Conservation (phyloP, 2,113 vertebrate genomes). For the Rhinoderma darwinii region DNA sequence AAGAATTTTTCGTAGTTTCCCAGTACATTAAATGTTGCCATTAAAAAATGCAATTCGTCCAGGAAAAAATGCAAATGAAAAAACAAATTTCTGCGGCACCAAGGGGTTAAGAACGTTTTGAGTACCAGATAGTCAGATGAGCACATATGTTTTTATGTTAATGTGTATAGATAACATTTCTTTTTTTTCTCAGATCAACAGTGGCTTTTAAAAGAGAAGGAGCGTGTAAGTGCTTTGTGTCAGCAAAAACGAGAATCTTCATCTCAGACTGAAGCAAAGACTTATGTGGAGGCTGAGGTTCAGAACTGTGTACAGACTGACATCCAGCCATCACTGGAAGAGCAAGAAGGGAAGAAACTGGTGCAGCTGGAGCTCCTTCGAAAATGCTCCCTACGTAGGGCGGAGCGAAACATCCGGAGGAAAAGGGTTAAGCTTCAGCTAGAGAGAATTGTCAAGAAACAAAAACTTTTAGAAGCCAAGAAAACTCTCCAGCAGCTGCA, state of each 20-base stretch:
- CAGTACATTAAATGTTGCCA: too few species aligned
- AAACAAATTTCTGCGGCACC: too few species aligned
- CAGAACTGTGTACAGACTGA: slow-evolving; percentile 63
- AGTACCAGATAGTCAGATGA: too few species aligned
- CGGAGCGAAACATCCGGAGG: slow-evolving; percentile 73
- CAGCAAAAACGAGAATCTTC: slow-evolving; percentile 69
- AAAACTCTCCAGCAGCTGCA: slow-evolving; percentile 82
- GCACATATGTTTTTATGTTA: not conserved
- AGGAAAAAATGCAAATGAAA: too few species aligned
- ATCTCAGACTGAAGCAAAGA: slow-evolving; percentile 76
- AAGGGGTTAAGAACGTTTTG: too few species aligned
- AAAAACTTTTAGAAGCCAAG: slow-evolving; percentile 83
- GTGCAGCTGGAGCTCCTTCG: slow-evolving; percentile 81
- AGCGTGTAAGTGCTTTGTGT: slow-evolving; percentile 70
- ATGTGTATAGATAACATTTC: not conserved
- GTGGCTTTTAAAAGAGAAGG: slow-evolving; percentile 83
- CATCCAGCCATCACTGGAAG: slow-evolving; percentile 60
- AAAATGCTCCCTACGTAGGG: slow-evolving; percentile 75
- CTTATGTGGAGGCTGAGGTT: slow-evolving; percentile 63
- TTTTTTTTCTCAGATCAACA: slow-evolving; percentile 79
- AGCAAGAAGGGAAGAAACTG: slow-evolving; percentile 76
- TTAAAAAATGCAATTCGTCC: too few species aligned
- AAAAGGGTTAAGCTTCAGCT: slow-evolving; percentile 85
- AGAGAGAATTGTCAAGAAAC: slow-evolving; percentile 85
- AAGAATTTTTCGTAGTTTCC: too few species aligned